Conservation (phyloP, 2,797 vertebrate genomes). For the Acestrorhynchus altus region DNA sequence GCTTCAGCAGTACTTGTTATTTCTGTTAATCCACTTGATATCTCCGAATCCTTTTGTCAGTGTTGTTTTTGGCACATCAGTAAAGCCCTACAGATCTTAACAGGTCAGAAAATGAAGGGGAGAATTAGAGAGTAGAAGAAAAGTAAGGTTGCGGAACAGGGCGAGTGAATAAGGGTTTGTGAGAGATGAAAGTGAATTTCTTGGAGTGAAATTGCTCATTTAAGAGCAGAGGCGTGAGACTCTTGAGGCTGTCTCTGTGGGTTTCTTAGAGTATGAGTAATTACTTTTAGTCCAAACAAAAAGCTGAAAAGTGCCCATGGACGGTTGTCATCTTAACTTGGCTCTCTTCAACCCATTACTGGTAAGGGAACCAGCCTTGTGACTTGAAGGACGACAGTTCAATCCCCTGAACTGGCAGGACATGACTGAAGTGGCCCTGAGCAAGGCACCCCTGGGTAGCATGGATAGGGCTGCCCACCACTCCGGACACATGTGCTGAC, state of each 20-base stretch:
- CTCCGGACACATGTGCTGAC: no score
- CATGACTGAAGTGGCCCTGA: no score
- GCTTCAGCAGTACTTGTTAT: no score
- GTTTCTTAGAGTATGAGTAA: constrained; percentile 29
- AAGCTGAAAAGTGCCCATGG: not conserved
- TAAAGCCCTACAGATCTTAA: not conserved
- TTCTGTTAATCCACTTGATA: not conserved
- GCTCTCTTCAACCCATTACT: constrained; percentile 5
- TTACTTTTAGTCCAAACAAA: constrained; percentile 35
- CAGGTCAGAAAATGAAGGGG: not conserved
- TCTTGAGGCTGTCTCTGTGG: constrained; percentile 8
- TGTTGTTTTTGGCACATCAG: not conserved
- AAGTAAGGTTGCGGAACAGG: constrained; percentile 1
- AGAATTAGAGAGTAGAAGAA: not conserved
- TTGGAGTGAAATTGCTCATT: constrained; percentile 7
- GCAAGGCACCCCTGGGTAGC: no score
- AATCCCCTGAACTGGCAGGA: no score
- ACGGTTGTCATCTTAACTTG: constrained; percentile 28
- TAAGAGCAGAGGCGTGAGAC: constrained; percentile 5
- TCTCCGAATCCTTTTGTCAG: not conserved
- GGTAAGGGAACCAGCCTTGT: no score
- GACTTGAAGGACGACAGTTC: no score
- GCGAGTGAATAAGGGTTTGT: not conserved
- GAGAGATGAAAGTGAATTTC: constrained; percentile 11
- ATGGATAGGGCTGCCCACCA: no score